phyloP scores from a whole-genome alignment of 2,797 vertebrate species.

The Hypotaenidia philippensis region DNA sequence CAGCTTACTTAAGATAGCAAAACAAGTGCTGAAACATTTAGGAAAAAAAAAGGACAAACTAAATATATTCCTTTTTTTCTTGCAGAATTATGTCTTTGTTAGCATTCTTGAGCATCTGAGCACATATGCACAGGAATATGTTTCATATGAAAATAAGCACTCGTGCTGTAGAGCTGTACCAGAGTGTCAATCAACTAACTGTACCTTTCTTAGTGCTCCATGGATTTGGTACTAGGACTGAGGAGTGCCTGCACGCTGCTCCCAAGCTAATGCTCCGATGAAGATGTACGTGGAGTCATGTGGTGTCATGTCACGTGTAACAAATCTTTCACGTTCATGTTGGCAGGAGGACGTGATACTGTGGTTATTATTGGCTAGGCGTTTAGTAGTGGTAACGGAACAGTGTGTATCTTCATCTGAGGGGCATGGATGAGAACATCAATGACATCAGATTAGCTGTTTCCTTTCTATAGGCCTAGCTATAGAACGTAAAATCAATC shows the following conservation, averaged over 20 bases:
- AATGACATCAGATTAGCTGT: background rate
- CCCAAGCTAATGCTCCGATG: background rate
- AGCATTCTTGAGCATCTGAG: background rate
- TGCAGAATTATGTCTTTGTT: background rate
- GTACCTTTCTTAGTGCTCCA: rapidly evolving
- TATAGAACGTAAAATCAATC: conserved; percentile 2
- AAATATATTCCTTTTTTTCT: background rate
- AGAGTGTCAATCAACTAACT: background rate
- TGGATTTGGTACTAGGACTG: background rate
- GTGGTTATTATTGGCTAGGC: background rate
- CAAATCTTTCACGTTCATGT: rapidly evolving
- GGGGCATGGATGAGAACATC: background rate
- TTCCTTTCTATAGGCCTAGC: background rate
- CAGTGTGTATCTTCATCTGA: background rate
- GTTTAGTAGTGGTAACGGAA: conserved; percentile 5
- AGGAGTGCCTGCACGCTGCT: background rate
- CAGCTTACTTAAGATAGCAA: background rate
- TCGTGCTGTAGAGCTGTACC: background rate
- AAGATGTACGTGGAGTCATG: background rate
- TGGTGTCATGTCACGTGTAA: background rate
- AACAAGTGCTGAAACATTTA: background rate
- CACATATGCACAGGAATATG: background rate
- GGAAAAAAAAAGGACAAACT: background rate
- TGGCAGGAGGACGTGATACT: background rate
- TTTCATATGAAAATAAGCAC: background rate